Conservation (phyloP, 2,797 vertebrate species). For the Bovichtus variegatus region DNA sequence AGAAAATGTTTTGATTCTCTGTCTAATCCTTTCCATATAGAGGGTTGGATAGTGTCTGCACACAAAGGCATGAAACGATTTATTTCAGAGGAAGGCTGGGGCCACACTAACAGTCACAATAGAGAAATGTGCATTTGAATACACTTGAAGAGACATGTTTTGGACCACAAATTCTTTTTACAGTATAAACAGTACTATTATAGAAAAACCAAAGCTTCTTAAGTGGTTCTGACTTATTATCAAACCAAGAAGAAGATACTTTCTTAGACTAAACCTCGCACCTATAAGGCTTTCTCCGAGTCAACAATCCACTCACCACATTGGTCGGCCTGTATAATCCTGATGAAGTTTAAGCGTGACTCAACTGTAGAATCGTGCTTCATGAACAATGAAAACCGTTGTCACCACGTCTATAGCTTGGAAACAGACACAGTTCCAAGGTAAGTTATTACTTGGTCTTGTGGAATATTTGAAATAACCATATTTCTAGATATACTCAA, state of each 20-base stretch:
- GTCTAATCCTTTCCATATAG: constrained; percentile 31
- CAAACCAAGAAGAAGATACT: neutral
- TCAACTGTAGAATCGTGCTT: neutral
- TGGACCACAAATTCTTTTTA: neutral
- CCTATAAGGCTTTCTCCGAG: neutral
- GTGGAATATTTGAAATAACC: no score
- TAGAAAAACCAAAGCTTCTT: neutral
- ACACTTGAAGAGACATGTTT: constrained; percentile 4
- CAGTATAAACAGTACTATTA: neutral
- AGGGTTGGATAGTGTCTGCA: constrained; percentile 10
- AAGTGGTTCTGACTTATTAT: neutral
- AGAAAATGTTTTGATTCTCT: constrained; percentile 23
- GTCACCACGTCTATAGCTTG: neutral
- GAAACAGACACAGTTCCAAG: no score
- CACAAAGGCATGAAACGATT: constrained; percentile 22
- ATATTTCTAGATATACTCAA: constrained; percentile 13
- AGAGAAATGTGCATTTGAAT: constrained; percentile 27
- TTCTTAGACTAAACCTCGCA: neutral
- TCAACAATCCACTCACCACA: neutral
- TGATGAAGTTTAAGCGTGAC: neutral
- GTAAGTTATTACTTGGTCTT: no score
- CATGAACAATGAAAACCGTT: constrained; percentile 12
- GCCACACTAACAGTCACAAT: neutral
- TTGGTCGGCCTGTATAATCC: neutral
- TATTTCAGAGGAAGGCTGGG: constrained; percentile 3